These are phyloP conservation scores for Dioctria rufipes DNA, from an alignment of 2,888 invertebrate species.

Conservation along the genomic window DNA sequence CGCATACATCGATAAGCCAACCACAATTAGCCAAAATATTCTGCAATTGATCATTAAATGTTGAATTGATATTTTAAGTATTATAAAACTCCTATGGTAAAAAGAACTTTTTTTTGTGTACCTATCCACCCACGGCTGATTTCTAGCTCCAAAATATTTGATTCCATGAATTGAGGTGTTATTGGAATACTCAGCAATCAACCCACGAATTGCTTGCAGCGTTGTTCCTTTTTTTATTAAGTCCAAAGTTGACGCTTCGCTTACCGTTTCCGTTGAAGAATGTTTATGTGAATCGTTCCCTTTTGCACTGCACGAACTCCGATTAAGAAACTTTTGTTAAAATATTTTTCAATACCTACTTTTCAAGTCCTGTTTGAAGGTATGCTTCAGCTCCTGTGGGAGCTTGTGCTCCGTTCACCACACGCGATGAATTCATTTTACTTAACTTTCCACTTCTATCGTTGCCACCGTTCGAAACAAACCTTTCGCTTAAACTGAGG, in stretches of 20 bases:
- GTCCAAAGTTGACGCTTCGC: neutral
- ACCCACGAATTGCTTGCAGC: neutral
- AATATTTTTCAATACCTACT: neutral
- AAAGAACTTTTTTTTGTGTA: neutral
- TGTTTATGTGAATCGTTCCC: neutral
- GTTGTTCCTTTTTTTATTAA: neutral
- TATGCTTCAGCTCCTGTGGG: neutral
- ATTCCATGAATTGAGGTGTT: conserved; percentile 72
- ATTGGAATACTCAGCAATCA: conserved; percentile 46
- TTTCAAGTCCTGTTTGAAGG: neutral
- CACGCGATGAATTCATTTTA: conserved; percentile 5
- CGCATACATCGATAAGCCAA: conserved; percentile 73
- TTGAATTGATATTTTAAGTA: no score
- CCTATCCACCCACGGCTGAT: conserved; percentile 26
- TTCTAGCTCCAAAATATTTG: conserved; percentile 73
- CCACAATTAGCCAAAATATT: conserved; percentile 75
- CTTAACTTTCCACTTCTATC: neutral
- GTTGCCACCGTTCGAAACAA: neutral
- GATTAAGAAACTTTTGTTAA: no score
- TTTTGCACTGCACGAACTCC: neutral
- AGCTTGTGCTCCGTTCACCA: neutral
- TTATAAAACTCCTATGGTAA: neutral
- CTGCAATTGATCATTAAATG: conserved; percentile 65
- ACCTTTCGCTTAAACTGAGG: neutral
- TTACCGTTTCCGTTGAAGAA: neutral